Evolutionary conservation across 2,888 invertebrate species (phyloP).

Genomic region (Aleiodes leptofemur): DNA sequence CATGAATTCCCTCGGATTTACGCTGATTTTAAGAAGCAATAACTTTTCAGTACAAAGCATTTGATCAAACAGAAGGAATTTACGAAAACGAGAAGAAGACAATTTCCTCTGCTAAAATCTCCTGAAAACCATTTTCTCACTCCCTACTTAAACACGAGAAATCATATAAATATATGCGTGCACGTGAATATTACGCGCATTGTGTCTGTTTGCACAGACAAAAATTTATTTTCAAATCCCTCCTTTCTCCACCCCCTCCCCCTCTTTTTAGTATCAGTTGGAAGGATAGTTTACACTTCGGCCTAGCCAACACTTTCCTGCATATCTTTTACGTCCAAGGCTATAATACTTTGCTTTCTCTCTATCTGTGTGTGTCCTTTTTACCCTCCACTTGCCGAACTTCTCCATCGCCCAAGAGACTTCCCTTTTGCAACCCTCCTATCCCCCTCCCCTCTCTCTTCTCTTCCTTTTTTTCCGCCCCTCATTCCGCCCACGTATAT

Average conservation of each 20-base stretch:
- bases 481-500: slow-evolving; percentile 43
- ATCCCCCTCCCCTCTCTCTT: slow-evolving; percentile 25
- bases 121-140: slow-evolving; percentile 5
- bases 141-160: slow-evolving; percentile 37
- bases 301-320: slow-evolving; percentile 66
- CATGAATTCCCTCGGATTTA: not conserved
- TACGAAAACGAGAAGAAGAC: not conserved
- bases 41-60: not conserved
- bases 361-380: slow-evolving; percentile 11
- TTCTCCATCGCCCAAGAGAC: slow-evolving; percentile 32
- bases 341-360: slow-evolving; percentile 7
- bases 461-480: slow-evolving; percentile 27
- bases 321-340: slow-evolving; percentile 55
- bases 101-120: not conserved
- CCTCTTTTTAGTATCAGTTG: slow-evolving; percentile 36
- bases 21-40: slow-evolving; percentile 1
- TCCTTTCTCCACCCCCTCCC: not conserved
- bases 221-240: slow-evolving; percentile 55
- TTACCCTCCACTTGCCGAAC: slow-evolving; percentile 17
- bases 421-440: slow-evolving; percentile 2
- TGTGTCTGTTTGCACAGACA: slow-evolving; percentile 59
- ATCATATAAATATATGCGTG: not conserved
- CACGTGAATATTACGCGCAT: slow-evolving; percentile 28
- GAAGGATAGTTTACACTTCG: slow-evolving; percentile 70
- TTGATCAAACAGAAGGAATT: slow-evolving; percentile 24